Conservation (phyloP, 2,888 invertebrate genomes). For the Ischnus inquisitorius region DNA sequence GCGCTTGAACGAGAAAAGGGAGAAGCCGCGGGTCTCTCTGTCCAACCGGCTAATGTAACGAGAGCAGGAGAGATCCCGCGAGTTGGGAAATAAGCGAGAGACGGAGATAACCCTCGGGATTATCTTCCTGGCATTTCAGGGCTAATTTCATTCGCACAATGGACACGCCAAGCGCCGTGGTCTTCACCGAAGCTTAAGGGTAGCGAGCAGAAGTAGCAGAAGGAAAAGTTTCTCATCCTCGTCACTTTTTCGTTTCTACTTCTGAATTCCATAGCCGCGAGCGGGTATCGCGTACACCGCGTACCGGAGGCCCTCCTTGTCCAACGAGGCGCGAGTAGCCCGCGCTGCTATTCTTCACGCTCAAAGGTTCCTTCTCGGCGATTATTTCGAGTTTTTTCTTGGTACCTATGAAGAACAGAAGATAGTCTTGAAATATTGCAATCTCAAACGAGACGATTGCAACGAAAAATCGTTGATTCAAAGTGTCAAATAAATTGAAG, state of each 20-base stretch:
- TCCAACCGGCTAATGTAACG: conserved; percentile 41
- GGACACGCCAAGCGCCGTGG: conserved; percentile 69
- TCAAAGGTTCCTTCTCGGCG: conserved; percentile 2
- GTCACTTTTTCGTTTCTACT: conserved; percentile 47
- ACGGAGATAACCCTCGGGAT: conserved; percentile 71
- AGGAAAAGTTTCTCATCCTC: conserved; percentile 64
- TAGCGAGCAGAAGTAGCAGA: conserved; percentile 54
- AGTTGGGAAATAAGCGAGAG: conserved; percentile 57
- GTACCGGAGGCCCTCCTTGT: conserved; percentile 33
- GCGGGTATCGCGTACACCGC: conserved; percentile 21
- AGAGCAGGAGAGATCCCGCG: conserved; percentile 39
- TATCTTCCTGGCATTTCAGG: conserved; percentile 83
- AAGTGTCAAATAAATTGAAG: neutral
- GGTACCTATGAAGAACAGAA: neutral
- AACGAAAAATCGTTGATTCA: too few relatives aligned
- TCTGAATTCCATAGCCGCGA: conserved; percentile 41
- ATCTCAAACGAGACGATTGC: neutral
- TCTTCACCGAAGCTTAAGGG: conserved; percentile 60
- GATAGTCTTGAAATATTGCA: neutral
- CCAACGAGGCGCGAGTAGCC: conserved; percentile 52
- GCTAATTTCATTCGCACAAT: conserved; percentile 84
- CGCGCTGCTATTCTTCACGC: conserved; percentile 15
- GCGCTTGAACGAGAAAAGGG: conserved; percentile 58
- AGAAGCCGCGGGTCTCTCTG: conserved; percentile 59
- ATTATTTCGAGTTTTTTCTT: neutral